Conservation (phyloP, 2,113 vertebrate species). For the Todiramphus saurophagus region DNA sequence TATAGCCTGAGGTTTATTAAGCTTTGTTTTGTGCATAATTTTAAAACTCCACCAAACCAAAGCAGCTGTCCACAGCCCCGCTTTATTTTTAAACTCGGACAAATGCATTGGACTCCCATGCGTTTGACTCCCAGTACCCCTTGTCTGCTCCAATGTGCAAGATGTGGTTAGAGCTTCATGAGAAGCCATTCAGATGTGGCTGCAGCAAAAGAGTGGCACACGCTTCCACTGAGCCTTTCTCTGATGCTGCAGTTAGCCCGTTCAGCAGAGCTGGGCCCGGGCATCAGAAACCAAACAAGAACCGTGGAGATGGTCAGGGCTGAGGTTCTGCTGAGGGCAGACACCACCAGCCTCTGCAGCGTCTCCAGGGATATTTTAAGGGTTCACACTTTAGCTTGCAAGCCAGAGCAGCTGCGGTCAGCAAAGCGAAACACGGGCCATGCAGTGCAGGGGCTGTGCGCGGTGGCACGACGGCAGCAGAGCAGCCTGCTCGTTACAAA, state of each 20-base stretch:
- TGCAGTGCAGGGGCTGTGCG: not conserved
- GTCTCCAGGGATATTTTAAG: conserved; percentile 13
- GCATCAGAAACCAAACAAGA: not conserved
- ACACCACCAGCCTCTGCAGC: not conserved
- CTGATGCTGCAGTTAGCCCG: not conserved
- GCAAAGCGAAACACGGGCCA: not conserved
- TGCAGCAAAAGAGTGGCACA: not conserved
- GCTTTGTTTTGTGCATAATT: conserved; percentile 25
- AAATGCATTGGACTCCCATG: not conserved
- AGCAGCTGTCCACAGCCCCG: not conserved
- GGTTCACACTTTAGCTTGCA: not conserved
- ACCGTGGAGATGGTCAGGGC: not conserved
- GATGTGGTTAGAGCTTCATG: conserved; percentile 5
- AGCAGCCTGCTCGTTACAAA: not conserved
- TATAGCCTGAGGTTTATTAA: conserved; percentile 28
- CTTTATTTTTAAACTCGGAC: conserved; percentile 52
- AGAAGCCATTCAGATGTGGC: not conserved
- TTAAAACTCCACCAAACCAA: conserved; percentile 42
- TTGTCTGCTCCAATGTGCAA: not conserved
- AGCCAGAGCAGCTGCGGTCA: conserved; percentile 1
- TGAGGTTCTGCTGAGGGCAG: not conserved
- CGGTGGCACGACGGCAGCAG: fast-evolving
- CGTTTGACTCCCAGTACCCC: not conserved
- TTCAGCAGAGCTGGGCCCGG: not conserved
- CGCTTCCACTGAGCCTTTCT: not conserved